These are phyloP conservation scores for Xylocopa sonorina DNA, from an alignment of 1,140 invertebrate genomes.

Conservation along the genomic window DNA sequence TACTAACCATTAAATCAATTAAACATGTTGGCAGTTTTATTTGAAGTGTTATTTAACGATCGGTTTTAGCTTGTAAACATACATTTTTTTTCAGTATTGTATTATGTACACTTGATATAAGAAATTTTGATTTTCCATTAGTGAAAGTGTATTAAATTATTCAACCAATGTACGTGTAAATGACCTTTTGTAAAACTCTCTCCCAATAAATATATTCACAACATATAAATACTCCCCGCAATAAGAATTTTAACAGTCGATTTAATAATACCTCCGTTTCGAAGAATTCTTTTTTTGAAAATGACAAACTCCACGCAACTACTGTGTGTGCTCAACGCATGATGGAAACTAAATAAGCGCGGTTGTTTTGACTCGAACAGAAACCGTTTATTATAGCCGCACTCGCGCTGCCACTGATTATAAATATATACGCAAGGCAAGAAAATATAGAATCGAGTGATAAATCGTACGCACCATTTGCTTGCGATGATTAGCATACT, in stretches of 20 bases:
- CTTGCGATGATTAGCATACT: conserved; percentile 11
- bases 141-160: not conserved
- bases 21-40: not conserved
- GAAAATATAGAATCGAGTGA: conserved; percentile 28
- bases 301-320: not conserved
- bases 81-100: not conserved
- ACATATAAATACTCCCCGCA: too few species aligned
- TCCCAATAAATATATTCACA: too few species aligned
- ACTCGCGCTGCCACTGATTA: not conserved
- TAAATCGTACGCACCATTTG: conserved; percentile 49
- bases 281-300: conserved; percentile 29
- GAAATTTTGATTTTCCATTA: not conserved
- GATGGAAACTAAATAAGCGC: not conserved
- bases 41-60: not conserved
- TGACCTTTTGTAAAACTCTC: not conserved
- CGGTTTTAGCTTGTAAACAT: not conserved
- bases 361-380: conserved; percentile 14
- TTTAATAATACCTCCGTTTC: not conserved
- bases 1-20: conserved; percentile 1
- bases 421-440: too few species aligned
- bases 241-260: conserved; percentile 8
- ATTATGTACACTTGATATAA: not conserved
- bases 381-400: not conserved
- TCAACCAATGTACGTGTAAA: not conserved
- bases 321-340: not conserved